Percentiles rank a stretch among this genome's conserved stretches.
phyloP scores from a whole-genome alignment of 2,888 invertebrate species.

The Agrochola litura region DNA sequence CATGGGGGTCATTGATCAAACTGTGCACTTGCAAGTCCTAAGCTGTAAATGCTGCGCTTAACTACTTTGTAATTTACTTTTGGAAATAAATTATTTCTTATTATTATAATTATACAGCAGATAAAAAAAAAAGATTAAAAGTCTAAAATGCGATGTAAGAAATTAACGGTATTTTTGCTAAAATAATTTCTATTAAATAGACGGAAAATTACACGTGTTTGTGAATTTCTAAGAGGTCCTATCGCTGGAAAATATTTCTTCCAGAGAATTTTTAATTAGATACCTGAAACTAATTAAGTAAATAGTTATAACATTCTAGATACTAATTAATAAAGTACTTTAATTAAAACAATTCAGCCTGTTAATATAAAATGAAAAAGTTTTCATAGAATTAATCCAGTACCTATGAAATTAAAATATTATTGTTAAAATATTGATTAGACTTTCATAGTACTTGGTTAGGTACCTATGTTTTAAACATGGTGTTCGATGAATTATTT shows the following conservation, averaged over 20 bases:
- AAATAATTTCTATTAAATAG: background rate
- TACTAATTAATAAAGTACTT: conserved; percentile 17
- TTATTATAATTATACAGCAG: no score
- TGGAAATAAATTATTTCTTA: no score
- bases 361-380: background rate
- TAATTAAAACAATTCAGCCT: background rate
- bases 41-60: no score
- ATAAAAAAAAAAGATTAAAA: no score
- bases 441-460: background rate
- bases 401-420: background rate
- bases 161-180: background rate
- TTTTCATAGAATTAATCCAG: background rate
- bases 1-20: no score
- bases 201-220: background rate
- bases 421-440: background rate
- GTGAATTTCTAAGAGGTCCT: background rate
- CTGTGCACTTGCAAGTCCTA: no score
- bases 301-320: background rate
- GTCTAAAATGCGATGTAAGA: no score
- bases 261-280: conserved; percentile 21
- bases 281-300: conserved; percentile 23
- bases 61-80: no score
- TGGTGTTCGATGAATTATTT: background rate
- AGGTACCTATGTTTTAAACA: no score
- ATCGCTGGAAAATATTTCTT: background rate